A percentile compares a stretch with the other conserved stretches of the same genome.
These are phyloP conservation scores for Druon quercuslanigerum DNA, from an alignment of 1,140 invertebrate genomes.

Conservation along the genomic window DNA sequence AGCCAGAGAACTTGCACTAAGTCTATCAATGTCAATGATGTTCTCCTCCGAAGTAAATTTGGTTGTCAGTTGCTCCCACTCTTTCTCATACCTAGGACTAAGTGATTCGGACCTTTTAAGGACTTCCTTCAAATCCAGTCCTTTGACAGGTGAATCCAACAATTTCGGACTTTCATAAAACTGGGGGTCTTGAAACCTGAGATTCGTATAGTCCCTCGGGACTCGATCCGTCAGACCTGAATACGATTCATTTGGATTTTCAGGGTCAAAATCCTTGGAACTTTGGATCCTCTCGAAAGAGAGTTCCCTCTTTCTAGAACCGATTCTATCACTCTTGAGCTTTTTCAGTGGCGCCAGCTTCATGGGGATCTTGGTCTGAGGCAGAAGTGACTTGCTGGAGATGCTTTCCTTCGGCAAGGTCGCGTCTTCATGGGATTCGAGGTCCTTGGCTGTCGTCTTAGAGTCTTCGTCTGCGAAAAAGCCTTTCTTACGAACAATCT, in stretches of 20 bases:
- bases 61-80: constrained; percentile 69
- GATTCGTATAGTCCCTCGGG: constrained; percentile 69
- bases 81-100: constrained; percentile 69
- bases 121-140: constrained; percentile 63
- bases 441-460: constrained; percentile 72
- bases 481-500: constrained; percentile 35
- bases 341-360: constrained; percentile 67
- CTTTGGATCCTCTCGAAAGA: constrained; percentile 45
- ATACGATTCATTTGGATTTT: constrained; percentile 54
- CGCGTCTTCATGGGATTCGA: constrained; percentile 74
- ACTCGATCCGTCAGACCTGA: constrained; percentile 62
- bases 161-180: constrained; percentile 69
- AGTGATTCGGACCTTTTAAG: constrained; percentile 70
- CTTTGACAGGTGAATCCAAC: constrained; percentile 50
- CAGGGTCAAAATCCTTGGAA: constrained; percentile 52
- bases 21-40: constrained; percentile 77
- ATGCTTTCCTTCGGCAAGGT: constrained; percentile 58
- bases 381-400: constrained; percentile 41
- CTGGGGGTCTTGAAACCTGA: constrained; percentile 67
- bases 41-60: constrained; percentile 68
- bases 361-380: constrained; percentile 64
- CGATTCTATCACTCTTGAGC: constrained; percentile 59
- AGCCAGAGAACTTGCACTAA: constrained; percentile 69
- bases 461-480: constrained; percentile 73
- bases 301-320: constrained; percentile 57